Base-by-base conservation (phyloP, 2,797 vertebrate genomes). In the Scarus forsteni region DNA sequence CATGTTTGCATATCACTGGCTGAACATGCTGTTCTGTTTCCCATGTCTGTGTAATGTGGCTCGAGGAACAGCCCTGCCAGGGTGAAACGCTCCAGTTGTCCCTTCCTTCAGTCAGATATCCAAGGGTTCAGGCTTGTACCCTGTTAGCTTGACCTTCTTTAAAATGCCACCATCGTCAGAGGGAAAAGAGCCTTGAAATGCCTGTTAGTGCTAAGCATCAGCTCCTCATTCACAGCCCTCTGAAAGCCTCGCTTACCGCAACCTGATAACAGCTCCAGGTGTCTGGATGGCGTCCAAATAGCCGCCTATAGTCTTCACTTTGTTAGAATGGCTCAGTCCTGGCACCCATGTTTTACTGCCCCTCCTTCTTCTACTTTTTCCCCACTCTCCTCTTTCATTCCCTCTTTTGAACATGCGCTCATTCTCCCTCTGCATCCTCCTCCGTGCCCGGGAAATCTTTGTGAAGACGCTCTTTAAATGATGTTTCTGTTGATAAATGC, bases 131-230 rank as follows among this genome's bases (percentile, higher is more conserved):
- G 70, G 65, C 72, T 73, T 76, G 80, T 83, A 78, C 86, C 71
- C 85, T 19, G 80, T 89, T 91, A 91, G 89, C 91, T 86, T 89
- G 80, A 91, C 90, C 90, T 69, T 83, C 71, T 89, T 89, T 87
- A 85, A 87, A 90, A 88, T 3, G 79, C 66, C 76, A 79, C 73
- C 72, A 79, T 90, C 88, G 87, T 85, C 84, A 77, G 66, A 83
- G 73, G 53, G 38, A 39, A 39, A 65, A 89, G 66, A 85, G 75
- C 75, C 84, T 79, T 77, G 63, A 87, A 93, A 85, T 75, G 86
- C 70, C 79, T 43, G 81, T 88, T 86, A 90, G 84, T 89, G 89
- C 90, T 91, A 88, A 92, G 86, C 84, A 63, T 58, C 63, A 9
- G 66, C 77, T 88, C 91, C 78, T 80, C 82, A 87, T 92, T 90